Evolutionary conservation across 2,888 invertebrate genomes (phyloP), one percentile per base, ranked within the genome.

Genomic region (Drosophila atripex): DNA sequence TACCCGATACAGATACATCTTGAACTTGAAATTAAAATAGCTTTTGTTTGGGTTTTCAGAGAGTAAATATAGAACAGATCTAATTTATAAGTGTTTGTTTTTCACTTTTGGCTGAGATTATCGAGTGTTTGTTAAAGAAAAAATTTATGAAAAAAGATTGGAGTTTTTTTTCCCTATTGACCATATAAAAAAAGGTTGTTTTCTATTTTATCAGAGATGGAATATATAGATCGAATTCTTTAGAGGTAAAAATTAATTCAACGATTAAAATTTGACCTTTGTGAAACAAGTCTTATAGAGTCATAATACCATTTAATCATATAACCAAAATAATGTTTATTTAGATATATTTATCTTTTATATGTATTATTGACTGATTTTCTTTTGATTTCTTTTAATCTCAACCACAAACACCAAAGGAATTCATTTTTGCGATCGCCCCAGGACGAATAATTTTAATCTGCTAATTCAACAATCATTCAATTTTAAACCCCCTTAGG

Each of bases 381-480:
- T 3, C 18, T 38, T 38, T 12, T 60, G 12, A 30, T 28, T 59
- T 9, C 16, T 23, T 18, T 16, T 30, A 47, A 60, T 60, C 30
- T 18, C 23, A 39, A 47, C 23, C 61, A 23, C 61, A 61, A 41
- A 47, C 61, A 46, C 11, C 45, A n/a, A 25, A 14, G 46, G n/a
- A 46, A 28, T 18, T 59, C 30, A 39, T 60, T 47, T 47, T 60
- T 28, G 30, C 21, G 16, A 39, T 41, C 3, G 16, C 23, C 61
- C 16, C 3, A 16, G 60, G 61, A 61, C 60, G 39, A 49, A 61
- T 61, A 61, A 61, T 61, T 78, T 68, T 74, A 84, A 85, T 82
- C 80, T 77, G 78, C 71, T 74, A 77, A 85, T 85, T 77, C 82
- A 78, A 75, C 77, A 82, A 77, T 78, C 73, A 69, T 76, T 78